These are phyloP conservation scores for Calameuta filiformis DNA, from an alignment of 2,888 invertebrate genomes.

Conservation along the genomic window DNA sequence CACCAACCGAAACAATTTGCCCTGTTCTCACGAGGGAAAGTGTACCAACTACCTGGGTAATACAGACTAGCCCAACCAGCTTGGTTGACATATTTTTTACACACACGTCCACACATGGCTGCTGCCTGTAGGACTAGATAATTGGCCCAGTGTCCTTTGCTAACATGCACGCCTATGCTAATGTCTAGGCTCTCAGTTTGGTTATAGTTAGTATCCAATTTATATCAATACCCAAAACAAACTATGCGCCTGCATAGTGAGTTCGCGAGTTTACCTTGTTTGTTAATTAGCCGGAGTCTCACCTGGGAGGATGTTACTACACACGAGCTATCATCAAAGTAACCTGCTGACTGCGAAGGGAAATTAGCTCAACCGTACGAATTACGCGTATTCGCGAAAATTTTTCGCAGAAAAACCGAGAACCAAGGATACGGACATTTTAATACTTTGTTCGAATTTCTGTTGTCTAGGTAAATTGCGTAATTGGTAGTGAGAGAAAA, in stretches of 20 bases:
- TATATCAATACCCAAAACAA: not conserved
- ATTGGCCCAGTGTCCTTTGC: not conserved
- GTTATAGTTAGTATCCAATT: not conserved
- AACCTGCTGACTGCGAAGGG: not conserved
- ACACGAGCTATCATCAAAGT: conserved; percentile 17
- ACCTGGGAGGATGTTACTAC: conserved; percentile 39
- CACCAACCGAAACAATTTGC: not conserved
- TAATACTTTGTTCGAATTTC: not conserved
- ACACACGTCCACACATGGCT: not conserved
- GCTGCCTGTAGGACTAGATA: not conserved
- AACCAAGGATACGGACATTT: conserved; percentile 24
- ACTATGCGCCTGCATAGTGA: not conserved
- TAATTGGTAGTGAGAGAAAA: not conserved
- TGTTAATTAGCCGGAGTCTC: conserved; percentile 40
- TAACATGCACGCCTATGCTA: not conserved
- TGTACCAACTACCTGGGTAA: not conserved
- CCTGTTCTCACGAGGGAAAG: not conserved
- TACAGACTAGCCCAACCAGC: not conserved
- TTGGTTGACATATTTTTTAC: not conserved
- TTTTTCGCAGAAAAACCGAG: conserved; percentile 19
- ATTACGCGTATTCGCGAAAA: conserved; percentile 40
- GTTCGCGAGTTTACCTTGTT: not conserved
- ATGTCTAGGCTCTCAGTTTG: not conserved
- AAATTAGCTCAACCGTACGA: conserved; percentile 8
- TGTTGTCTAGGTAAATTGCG: not conserved